These are phyloP conservation scores for Lordiphosa fenestrarum DNA, from an alignment of 2,888 invertebrate genomes.

Conservation along the genomic window DNA sequence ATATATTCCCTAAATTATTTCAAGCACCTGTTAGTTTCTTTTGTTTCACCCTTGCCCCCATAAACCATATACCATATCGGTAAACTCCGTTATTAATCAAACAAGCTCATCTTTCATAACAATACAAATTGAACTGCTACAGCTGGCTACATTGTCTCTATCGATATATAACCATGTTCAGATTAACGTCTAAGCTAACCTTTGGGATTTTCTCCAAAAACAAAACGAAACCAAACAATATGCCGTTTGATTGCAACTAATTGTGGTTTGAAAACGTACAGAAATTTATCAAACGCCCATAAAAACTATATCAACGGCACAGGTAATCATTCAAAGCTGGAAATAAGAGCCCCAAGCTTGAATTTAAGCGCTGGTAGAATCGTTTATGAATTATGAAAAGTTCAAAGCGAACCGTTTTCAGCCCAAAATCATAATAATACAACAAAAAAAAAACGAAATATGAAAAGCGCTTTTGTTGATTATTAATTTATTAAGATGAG, in stretches of 20 bases:
- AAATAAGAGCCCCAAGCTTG: constrained; percentile 53
- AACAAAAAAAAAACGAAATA: constrained; percentile 40
- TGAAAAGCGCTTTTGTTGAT: constrained; percentile 70
- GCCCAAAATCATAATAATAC: background rate
- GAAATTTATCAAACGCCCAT: constrained; percentile 73
- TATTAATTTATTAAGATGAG: constrained; percentile 69
- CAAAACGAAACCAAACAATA: constrained; percentile 47
- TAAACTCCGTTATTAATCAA: constrained; percentile 12
- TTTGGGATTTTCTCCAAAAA: constrained; percentile 1
- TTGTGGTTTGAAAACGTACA: constrained; percentile 63
- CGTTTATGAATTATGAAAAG: constrained; percentile 73
- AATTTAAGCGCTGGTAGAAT: constrained; percentile 45
- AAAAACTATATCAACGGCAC: constrained; percentile 66
- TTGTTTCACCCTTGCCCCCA: too few species aligned
- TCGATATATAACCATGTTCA: constrained; percentile 6
- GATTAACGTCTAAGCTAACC: constrained; percentile 10
- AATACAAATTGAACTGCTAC: constrained; percentile 37
- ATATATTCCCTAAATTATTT: too few species aligned
- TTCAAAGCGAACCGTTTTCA: constrained; percentile 66
- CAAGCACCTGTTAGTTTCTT: too few species aligned
- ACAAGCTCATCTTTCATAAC: constrained; percentile 15
- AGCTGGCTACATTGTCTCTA: constrained; percentile 29
- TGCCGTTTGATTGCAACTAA: constrained; percentile 69
- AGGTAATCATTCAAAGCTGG: constrained; percentile 62
- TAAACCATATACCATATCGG: background rate